phyloP scores from a whole-genome alignment of 2,888 invertebrate genomes.

The Pachymerium ferrugineum region DNA sequence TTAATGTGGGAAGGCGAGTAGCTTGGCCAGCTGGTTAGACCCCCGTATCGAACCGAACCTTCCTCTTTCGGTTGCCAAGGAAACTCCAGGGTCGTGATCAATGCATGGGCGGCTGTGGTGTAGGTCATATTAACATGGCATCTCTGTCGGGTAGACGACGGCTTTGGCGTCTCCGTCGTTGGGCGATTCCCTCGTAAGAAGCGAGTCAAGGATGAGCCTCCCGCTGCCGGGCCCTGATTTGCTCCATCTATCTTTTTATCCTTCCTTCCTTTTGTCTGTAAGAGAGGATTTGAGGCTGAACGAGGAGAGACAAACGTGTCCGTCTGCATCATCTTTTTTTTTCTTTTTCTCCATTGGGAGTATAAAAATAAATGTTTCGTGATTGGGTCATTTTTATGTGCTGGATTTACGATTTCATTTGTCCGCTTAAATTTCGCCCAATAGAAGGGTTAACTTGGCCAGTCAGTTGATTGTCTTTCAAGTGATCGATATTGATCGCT shows the following conservation, averaged over 20 bases:
- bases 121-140: slow-evolving; percentile 22
- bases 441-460: background rate
- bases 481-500: slow-evolving; percentile 15
- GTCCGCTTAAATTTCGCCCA: too few relatives aligned
- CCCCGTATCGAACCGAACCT: slow-evolving; percentile 1
- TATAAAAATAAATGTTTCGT: background rate
- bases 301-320: background rate
- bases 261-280: slow-evolving; percentile 12
- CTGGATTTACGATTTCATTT: too few relatives aligned
- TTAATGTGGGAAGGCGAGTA: slow-evolving; percentile 27
- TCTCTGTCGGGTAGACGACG: slow-evolving; percentile 11
- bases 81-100: slow-evolving; percentile 25
- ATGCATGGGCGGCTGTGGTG: slow-evolving; percentile 20
- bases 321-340: background rate
- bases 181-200: background rate
- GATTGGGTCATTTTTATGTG: background rate
- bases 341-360: background rate
- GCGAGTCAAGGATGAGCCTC: slow-evolving; percentile 7
- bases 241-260: background rate
- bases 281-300: background rate
- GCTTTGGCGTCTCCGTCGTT: background rate
- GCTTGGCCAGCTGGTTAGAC: slow-evolving; percentile 17
- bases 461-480: background rate
- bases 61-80: slow-evolving; percentile 22
- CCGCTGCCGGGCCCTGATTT: slow-evolving; percentile 15